phyloP scores from a whole-genome alignment of 2,113 vertebrate species.

The Prunella himalayana region DNA sequence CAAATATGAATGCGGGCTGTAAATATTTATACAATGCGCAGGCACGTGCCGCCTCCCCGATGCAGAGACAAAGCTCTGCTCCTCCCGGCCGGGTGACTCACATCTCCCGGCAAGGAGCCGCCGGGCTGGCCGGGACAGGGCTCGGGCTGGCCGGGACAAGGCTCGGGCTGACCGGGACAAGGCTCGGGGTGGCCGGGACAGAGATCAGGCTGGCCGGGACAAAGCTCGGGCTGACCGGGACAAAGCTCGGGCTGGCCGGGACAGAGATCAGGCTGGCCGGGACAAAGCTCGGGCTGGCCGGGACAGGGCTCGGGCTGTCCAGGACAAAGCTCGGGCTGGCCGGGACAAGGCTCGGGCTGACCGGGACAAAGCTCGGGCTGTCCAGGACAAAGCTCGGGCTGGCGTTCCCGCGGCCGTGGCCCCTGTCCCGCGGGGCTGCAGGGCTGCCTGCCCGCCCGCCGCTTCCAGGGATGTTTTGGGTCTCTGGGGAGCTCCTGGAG shows the following conservation, averaged over 20 bases:
- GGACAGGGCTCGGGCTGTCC: background rate
- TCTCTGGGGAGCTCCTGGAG: background rate
- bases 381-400: background rate
- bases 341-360: background rate
- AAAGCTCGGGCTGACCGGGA: background rate
- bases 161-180: background rate
- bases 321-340: background rate
- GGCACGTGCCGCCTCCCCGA: constrained; percentile 39
- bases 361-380: background rate
- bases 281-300: background rate
- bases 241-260: background rate
- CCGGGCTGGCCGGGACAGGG: background rate
- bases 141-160: background rate
- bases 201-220: background rate
- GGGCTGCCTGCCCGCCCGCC: background rate
- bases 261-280: background rate
- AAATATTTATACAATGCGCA: constrained; percentile 62
- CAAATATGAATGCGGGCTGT: constrained; percentile 64
- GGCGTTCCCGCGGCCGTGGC: background rate
- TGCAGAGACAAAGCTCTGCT: constrained; percentile 22
- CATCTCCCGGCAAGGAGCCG: background rate
- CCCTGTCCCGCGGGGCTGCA: background rate
- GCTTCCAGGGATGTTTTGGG: background rate
- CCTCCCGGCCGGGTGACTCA: background rate
- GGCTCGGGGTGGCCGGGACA: background rate